Base-by-base conservation (phyloP, 1,140 invertebrate genomes). In the Galleria mellonella region DNA sequence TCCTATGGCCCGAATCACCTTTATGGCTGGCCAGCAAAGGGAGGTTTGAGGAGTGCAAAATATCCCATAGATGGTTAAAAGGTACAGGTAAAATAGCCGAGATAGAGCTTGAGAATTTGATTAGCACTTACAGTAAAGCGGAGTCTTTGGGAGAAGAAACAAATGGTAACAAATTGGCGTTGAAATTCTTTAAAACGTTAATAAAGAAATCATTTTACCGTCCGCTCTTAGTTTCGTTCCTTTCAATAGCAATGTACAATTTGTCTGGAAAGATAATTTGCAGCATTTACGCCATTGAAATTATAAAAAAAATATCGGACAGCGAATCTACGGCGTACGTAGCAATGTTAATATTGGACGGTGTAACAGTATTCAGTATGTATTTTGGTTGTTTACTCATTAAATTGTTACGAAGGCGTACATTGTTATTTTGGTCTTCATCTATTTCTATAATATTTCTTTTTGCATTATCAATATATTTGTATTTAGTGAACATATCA, bases 1-100 rank as follows among this genome's bases (percentile, higher is more conserved):
- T 56, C 0, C 42, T 60, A 1, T 61, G 64, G 56, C 61, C 61
- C n/a, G 70, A 71, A 33, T 73, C 67, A n/a, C 70, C 70, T 0
- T 55, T 50, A 35, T 73, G 64, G 67, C 29, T 68, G 31, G 67
- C 62, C 1, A 62, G 48, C 28, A 59, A 56, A 39, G 60, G 61
- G 6, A 39, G 48, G 10, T 60, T 46, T 37, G 48, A 65, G 12
- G 58, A 63, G 30, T 57, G 59, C 32, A 55, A 38, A 32, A 13
- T 6, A 4, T 35, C 55, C 0, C 60, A 63, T 31, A 40, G 57
- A 13, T 62, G 57, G 55, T 32, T 73, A 4, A 55, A 68, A 11
- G 70, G 70, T n/a, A 39, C 7, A 6, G 37, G 47, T 29, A 39
- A 41, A n/a, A 35, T 35, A 37, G 55, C 63, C 0, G 61, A 67